Percentiles rank a stretch among this genome's conserved stretches.
Conservation (phyloP, 1,140 invertebrate species). For the Condylostylus longicornis region DNA sequence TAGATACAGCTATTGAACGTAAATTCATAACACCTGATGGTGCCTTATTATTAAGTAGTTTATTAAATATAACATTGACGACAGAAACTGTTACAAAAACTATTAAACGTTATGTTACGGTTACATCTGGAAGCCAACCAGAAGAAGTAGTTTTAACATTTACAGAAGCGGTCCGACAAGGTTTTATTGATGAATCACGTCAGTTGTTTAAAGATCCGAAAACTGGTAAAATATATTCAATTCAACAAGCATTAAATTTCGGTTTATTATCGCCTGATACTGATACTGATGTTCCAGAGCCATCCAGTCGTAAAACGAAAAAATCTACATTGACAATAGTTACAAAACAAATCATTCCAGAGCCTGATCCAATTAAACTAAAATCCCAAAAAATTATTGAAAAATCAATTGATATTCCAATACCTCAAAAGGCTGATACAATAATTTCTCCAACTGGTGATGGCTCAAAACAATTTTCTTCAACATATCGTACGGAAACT, state of each 20-base stretch:
- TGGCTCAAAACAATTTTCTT: too few species aligned
- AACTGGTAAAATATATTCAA: slow-evolving; percentile 55
- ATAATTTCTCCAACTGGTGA: slow-evolving; percentile 3
- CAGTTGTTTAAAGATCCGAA: slow-evolving; percentile 67
- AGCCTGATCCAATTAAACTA: slow-evolving; percentile 29
- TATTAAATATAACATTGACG: slow-evolving; percentile 70
- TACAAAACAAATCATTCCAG: slow-evolving; percentile 26
- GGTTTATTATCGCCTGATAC: slow-evolving; percentile 47
- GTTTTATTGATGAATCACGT: slow-evolving; percentile 62
- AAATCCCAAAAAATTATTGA: slow-evolving; percentile 33
- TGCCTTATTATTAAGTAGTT: slow-evolving; percentile 62
- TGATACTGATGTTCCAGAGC: slow-evolving; percentile 29
- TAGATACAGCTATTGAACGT: slow-evolving; percentile 71
- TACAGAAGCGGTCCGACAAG: slow-evolving; percentile 56
- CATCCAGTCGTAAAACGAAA: slow-evolving; percentile 30
- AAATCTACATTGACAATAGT: slow-evolving; percentile 32
- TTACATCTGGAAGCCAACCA: slow-evolving; percentile 37
- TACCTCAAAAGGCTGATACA: slow-evolving; percentile 10
- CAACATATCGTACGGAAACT: slow-evolving; percentile 14
- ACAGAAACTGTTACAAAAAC: slow-evolving; percentile 71
- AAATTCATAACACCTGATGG: slow-evolving; percentile 74
- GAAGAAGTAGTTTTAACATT: slow-evolving; percentile 54
- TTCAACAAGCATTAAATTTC: slow-evolving; percentile 68
- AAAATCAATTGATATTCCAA: slow-evolving; percentile 24
- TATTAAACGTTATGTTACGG: slow-evolving; percentile 60